Evolutionary conservation across 1,140 invertebrate genomes (phyloP).

Genomic region (Andrena cerasifolii): DNA sequence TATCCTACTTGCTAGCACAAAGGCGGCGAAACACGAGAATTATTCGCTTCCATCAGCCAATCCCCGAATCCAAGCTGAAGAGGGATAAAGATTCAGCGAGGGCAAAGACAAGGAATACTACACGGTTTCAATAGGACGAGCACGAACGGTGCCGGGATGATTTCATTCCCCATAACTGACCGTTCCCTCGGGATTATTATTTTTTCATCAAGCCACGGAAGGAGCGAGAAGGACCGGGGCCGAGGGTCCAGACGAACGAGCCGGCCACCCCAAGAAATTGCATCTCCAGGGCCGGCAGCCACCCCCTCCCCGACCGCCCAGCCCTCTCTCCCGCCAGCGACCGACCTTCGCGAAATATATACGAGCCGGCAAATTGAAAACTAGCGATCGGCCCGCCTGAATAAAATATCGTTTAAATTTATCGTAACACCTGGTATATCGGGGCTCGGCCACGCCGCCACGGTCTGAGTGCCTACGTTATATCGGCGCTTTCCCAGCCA

Average conservation of each 20-base stretch:
- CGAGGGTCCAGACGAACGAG: constrained; percentile 66
- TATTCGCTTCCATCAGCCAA: not conserved
- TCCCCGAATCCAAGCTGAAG: not conserved
- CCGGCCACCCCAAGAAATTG: constrained; percentile 77
- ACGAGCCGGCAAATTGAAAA: constrained; percentile 82
- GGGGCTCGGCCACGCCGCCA: constrained; percentile 65
- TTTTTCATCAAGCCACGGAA: constrained; percentile 78
- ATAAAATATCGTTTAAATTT: constrained; percentile 83
- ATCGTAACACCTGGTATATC: constrained; percentile 82
- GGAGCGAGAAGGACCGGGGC: not conserved
- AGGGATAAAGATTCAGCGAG: constrained; percentile 6
- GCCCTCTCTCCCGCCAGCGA: constrained; percentile 49
- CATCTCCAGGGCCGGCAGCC: constrained; percentile 70
- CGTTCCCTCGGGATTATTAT: constrained; percentile 80
- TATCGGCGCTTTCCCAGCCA: constrained; percentile 56
- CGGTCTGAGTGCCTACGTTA: constrained; percentile 64
- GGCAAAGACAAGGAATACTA: constrained; percentile 2
- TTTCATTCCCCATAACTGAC: constrained; percentile 78
- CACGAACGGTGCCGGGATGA: constrained; percentile 62
- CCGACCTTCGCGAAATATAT: constrained; percentile 78
- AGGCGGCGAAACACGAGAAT: not conserved
- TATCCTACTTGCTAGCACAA: not conserved
- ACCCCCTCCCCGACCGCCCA: too few species aligned
- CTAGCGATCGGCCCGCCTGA: constrained; percentile 81
- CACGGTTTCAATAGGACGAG: constrained; percentile 29